Conservation (phyloP, 2,797 vertebrate species). For the Lepus townsendii region DNA sequence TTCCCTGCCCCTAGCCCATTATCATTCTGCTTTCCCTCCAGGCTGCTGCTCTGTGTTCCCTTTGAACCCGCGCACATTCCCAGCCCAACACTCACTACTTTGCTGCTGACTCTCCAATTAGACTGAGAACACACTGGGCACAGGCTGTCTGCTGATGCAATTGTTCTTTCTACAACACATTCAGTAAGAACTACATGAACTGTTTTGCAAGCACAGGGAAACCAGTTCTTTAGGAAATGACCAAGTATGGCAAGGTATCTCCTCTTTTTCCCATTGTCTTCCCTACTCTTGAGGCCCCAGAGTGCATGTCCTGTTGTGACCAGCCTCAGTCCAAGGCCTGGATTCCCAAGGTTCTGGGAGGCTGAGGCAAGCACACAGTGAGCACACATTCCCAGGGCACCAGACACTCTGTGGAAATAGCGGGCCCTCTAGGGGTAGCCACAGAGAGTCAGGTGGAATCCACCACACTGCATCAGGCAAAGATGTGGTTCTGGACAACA, state of each 20-base stretch:
- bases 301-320: not conserved
- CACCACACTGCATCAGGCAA: not conserved
- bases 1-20: too few species aligned
- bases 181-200: not conserved
- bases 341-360: not conserved
- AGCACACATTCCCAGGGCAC: not conserved
- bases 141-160: not conserved
- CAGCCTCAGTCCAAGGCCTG: not conserved
- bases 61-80: not conserved
- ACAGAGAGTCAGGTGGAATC: not conserved
- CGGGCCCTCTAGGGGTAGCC: not conserved
- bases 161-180: not conserved
- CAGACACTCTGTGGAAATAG: not conserved
- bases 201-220: not conserved
- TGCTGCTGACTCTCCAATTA: not conserved
- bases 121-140: not conserved
- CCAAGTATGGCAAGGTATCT: not conserved
- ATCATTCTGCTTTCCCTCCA: not conserved
- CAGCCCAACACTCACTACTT: not conserved
- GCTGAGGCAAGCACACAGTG: not conserved
- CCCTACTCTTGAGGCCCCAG: not conserved
- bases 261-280: not conserved
- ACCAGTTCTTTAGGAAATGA: not conserved
- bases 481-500: not conserved
- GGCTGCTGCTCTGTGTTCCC: not conserved